These are phyloP conservation scores for Tupaia chinensis DNA, from an alignment of 2,113 vertebrate genomes.

Conservation along the genomic window DNA sequence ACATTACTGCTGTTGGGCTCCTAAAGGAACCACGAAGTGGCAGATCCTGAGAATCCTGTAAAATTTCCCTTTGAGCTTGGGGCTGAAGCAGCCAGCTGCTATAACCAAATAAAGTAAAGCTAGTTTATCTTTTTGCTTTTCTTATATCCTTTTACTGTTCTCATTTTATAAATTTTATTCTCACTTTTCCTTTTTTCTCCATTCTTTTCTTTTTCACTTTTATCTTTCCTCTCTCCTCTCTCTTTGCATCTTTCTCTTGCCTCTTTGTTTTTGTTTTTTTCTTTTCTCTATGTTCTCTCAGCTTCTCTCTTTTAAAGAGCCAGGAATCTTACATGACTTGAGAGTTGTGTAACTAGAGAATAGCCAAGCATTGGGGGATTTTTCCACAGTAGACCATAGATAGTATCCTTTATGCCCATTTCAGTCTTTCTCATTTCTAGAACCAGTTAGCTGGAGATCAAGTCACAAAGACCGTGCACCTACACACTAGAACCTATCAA, in stretches of 20 bases:
- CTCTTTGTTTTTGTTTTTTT: neutral
- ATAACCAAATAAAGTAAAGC: neutral
- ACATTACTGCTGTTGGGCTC: neutral
- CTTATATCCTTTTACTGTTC: neutral
- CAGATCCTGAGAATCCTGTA: neutral
- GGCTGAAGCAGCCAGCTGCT: neutral
- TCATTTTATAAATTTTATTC: neutral
- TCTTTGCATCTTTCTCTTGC: neutral
- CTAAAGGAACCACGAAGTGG: slow-evolving; percentile 24
- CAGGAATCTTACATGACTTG: neutral
- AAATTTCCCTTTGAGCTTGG: neutral
- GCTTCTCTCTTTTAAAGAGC: neutral
- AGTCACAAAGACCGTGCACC: neutral
- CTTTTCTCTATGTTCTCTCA: neutral
- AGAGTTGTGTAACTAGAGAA: neutral
- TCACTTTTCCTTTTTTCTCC: neutral
- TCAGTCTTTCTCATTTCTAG: neutral
- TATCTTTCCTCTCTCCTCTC: neutral
- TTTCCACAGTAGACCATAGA: neutral
- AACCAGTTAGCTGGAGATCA: neutral
- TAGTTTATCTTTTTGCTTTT: slow-evolving; percentile 1
- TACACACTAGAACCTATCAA: neutral
- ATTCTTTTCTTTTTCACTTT: neutral
- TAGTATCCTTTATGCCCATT: neutral
- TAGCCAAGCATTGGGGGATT: neutral